Evolutionary conservation across 1,140 invertebrate genomes (phyloP).

Genomic region (Macrosteles quadrilineatus): DNA sequence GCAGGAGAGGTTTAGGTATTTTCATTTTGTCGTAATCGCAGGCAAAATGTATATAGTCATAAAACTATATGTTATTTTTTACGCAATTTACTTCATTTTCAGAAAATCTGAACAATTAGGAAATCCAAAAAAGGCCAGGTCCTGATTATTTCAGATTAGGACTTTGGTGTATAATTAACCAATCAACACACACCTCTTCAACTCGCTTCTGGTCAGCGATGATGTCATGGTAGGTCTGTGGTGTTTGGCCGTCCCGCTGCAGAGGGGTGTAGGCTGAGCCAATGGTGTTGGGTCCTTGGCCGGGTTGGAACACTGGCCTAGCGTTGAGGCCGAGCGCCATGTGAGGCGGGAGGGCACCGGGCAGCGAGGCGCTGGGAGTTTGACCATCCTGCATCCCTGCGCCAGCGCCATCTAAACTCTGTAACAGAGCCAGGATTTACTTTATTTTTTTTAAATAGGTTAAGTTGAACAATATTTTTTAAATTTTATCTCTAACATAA

Average conservation of each 20-base stretch:
- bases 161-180: no score
- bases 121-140: no score
- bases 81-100: no score
- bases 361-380: background rate
- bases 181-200: slow-evolving; percentile 76
- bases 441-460: no score
- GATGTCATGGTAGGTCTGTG: slow-evolving; percentile 74
- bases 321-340: slow-evolving; percentile 31
- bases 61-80: no score
- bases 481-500: no score
- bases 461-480: no score
- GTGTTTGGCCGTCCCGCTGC: slow-evolving; percentile 54
- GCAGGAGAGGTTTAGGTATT: no score
- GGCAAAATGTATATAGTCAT: no score
- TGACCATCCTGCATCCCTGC: background rate
- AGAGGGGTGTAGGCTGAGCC: slow-evolving; percentile 71
- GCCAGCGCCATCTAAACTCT: background rate
- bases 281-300: slow-evolving; percentile 70
- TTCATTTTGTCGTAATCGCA: no score
- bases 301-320: slow-evolving; percentile 64
- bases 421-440: background rate
- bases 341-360: slow-evolving; percentile 35
- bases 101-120: no score
- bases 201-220: slow-evolving; percentile 74
- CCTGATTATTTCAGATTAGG: no score